A percentile compares a stretch with the other conserved stretches of the same genome.
Evolutionary conservation across 2,888 invertebrate species (phyloP).

Genomic region (Lochmaea capreae): DNA sequence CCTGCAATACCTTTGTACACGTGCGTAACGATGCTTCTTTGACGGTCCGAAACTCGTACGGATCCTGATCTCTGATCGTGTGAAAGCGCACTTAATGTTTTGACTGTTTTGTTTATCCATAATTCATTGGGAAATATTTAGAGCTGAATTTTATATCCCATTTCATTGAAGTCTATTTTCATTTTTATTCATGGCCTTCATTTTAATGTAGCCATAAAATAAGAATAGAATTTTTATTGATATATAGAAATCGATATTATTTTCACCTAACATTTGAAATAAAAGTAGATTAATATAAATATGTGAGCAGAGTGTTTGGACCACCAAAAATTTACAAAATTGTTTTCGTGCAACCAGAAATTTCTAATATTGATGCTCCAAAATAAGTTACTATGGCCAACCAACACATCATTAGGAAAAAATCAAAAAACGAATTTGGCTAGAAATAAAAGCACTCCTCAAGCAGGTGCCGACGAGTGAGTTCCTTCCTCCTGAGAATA

Average conservation of each 20-base stretch:
- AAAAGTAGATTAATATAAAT: background rate
- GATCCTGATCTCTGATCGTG: no score
- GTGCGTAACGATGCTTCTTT: no score
- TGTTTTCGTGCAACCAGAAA: background rate
- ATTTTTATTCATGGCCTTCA: background rate
- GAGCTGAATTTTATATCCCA: background rate
- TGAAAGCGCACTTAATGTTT: no score
- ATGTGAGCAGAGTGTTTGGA: background rate
- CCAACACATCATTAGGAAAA: no score
- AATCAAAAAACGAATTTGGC: no score
- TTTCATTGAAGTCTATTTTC: slow-evolving; percentile 1
- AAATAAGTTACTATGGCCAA: no score
- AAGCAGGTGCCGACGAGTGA: no score
- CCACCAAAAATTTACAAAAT: background rate
- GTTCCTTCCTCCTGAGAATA: no score
- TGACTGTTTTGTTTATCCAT: background rate
- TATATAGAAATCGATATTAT: background rate
- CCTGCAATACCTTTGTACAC: no score
- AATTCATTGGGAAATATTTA: slow-evolving; percentile 2
- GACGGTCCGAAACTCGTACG: no score
- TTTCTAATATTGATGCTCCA: no score
- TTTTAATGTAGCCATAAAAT: background rate
- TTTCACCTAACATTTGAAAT: background rate
- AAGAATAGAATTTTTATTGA: background rate
- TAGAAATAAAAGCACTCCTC: no score